Evolutionary conservation across 2,113 vertebrate genomes (phyloP).

Genomic region (Mesocricetus auratus): DNA sequence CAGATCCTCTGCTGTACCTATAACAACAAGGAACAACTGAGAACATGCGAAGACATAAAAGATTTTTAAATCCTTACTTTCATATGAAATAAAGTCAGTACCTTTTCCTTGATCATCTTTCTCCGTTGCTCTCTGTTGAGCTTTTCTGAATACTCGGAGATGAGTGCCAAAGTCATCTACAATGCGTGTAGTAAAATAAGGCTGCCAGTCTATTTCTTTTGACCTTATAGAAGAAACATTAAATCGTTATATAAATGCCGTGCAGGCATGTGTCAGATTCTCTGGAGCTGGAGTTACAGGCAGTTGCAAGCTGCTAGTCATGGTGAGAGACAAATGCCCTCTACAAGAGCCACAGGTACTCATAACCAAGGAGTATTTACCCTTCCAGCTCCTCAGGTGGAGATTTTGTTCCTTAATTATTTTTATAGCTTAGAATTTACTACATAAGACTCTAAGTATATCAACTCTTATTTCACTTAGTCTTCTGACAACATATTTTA

Average conservation of each 20-base stretch:
- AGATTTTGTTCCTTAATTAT: not conserved
- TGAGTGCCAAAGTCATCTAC: conserved; percentile 99
- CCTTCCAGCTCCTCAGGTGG: not conserved
- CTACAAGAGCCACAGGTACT: not conserved
- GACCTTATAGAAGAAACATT: conserved; percentile 89
- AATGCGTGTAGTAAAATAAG: conserved; percentile 98
- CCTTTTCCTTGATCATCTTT: conserved; percentile 95
- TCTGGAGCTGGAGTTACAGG: not conserved
- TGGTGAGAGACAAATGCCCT: not conserved
- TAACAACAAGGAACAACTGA: conserved; percentile 68
- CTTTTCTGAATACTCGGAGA: conserved; percentile 98
- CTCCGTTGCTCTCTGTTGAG: conserved; percentile 95
- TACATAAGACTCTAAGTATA: conserved; percentile 21
- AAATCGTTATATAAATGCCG: conserved; percentile 31
- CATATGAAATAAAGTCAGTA: conserved; percentile 76
- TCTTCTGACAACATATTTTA: conserved; percentile 11
- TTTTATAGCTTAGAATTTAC: conserved; percentile 33
- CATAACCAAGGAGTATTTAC: too few relatives aligned
- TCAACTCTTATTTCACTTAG: conserved; percentile 22
- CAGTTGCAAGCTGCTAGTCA: not conserved
- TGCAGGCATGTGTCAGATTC: not conserved
- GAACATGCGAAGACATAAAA: not conserved
- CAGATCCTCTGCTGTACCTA: conserved; percentile 94
- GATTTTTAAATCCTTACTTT: conserved; percentile 24
- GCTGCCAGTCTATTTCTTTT: conserved; percentile 99